Evolutionary conservation across 2,797 vertebrate species (phyloP), one percentile per base, ranked within the genome.

Genomic region (Eremophila alpestris): DNA sequence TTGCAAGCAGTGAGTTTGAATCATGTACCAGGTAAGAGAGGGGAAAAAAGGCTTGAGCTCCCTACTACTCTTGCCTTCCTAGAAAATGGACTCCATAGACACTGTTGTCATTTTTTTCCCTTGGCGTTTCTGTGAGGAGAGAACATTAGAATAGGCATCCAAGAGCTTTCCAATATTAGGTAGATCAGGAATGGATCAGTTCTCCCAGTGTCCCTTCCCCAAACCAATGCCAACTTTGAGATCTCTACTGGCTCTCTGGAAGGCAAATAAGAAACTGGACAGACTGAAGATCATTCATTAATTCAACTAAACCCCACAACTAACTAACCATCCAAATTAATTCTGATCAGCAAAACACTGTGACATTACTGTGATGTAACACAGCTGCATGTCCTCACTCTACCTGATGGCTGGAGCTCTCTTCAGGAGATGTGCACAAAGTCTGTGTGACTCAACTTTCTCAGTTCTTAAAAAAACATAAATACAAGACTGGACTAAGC

Each of bases 1-100:
- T 74, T 69, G 26, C 56, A 77, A 90, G n/a, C 60, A 81, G n/a
- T 20, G 43, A 83, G 40, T 43, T 78, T 78, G 60, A 89, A 70
- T 70, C 24, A 49, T 5, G 21, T 46, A 75, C 40, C 40, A 85
- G 49, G 13, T 30, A 65, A 38, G n/a, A 69, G 30, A 92, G 22
- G 16, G 22, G 20, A 43, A 85, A 89, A 94, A 64, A 34, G 0
- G 46, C 29, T 77, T 38, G n/a, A 41, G 65, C 21, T 92, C 73
- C 16, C 11, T 46, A 36, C 19, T 59, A 68, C 13, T 15, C n/a
- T 63, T 52, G 20, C 45, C 58, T 36, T 70, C 46, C 32, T 56
- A 87, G 76, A 78, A 90, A 91, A 79, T 38, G 5, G 79, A 46
- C 29, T 41, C 10, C 36, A 67, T 14, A 77, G 40, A 68, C 21